These are phyloP conservation scores for Trachymyrmex cornetzi DNA, from an alignment of 1,140 invertebrate genomes.

Conservation along the genomic window DNA sequence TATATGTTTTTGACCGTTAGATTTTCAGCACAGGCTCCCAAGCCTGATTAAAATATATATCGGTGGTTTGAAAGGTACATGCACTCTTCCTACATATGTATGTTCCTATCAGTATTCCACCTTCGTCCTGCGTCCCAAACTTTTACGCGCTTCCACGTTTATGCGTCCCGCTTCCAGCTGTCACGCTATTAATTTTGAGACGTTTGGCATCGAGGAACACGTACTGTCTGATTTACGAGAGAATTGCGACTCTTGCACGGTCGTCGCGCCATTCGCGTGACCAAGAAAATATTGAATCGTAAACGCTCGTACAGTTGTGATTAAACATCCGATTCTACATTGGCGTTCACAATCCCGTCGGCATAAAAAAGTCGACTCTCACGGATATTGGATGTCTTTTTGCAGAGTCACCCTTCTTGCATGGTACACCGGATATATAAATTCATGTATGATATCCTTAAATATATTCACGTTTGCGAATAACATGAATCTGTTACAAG, in stretches of 20 bases:
- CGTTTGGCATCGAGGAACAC: conserved; percentile 40
- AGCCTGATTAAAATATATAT: neutral
- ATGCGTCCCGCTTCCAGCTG: conserved; percentile 23
- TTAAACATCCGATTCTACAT: conserved; percentile 23
- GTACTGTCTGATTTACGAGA: conserved; percentile 58
- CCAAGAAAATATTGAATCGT: conserved; percentile 52
- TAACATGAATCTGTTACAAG: neutral
- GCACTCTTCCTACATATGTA: neutral
- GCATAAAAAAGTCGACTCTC: conserved; percentile 14
- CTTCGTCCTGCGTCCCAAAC: neutral
- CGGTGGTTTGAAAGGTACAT: neutral
- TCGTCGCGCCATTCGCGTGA: neutral
- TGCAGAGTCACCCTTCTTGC: neutral
- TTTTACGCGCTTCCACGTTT: conserved; percentile 41
- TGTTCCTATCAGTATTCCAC: conserved; percentile 33
- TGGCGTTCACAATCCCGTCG: neutral
- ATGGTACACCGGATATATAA: neutral
- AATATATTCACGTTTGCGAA: neutral
- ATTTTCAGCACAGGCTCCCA: neutral
- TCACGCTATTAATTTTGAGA: conserved; percentile 53
- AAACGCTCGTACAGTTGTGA: conserved; percentile 1
- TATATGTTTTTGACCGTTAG: neutral
- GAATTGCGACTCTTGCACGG: conserved; percentile 6
- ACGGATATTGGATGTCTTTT: conserved; percentile 2
- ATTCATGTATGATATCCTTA: neutral